Conservation (phyloP, 1,140 invertebrate genomes). For the Calephelis nemesis region DNA sequence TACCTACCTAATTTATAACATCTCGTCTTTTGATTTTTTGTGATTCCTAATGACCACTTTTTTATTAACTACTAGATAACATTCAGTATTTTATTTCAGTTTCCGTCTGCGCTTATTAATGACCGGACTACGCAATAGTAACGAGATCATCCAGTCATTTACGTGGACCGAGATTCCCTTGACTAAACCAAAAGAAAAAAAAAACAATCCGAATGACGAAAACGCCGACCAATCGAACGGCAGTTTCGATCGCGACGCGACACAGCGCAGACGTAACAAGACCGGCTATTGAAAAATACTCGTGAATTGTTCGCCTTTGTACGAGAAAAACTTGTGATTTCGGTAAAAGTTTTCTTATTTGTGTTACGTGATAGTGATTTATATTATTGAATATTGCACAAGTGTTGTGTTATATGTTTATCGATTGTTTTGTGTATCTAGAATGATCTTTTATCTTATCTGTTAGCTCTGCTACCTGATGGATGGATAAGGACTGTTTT, state of each 20-base stretch:
- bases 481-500: slow-evolving; percentile 7
- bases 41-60: too few species aligned
- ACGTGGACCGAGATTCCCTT: slow-evolving; percentile 13
- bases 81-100: too few species aligned
- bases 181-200: slow-evolving; percentile 16
- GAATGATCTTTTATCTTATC: slow-evolving; percentile 16
- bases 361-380: slow-evolving; percentile 12
- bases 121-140: slow-evolving; percentile 5
- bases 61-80: too few species aligned
- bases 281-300: slow-evolving; percentile 25
- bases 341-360: slow-evolving; percentile 18
- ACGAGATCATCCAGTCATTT: slow-evolving; percentile 7
- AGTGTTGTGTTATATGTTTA: slow-evolving; percentile 13
- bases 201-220: slow-evolving; percentile 19
- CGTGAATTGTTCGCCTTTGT: slow-evolving; percentile 18
- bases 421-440: slow-evolving; percentile 5
- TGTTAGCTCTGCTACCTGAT: background rate
- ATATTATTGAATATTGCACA: slow-evolving; percentile 2
- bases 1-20: too few species aligned
- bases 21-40: too few species aligned
- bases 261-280: slow-evolving; percentile 32
- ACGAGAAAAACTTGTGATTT: slow-evolving; percentile 7
- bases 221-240: slow-evolving; percentile 22
- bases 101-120: background rate
- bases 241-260: slow-evolving; percentile 37